Evolutionary conservation across 2,888 invertebrate species (phyloP).

Genomic region (Antitype chi): DNA sequence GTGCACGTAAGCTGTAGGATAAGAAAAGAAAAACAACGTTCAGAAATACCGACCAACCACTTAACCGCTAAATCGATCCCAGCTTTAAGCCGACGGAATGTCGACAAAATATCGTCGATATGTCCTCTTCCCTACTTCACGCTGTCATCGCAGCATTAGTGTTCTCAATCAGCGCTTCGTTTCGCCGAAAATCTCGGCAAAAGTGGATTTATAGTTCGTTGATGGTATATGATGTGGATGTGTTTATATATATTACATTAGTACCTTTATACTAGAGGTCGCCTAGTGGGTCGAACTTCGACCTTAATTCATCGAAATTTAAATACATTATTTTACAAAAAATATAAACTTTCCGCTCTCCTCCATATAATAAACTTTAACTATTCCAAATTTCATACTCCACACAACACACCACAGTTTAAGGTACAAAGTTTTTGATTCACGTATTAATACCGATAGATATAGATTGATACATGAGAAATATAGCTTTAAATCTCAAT

Average conservation of each 20-base stretch:
- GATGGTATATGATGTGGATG: background rate
- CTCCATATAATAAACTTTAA: too few relatives aligned
- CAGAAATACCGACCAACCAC: background rate
- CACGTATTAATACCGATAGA: too few relatives aligned
- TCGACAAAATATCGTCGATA: conserved; percentile 22
- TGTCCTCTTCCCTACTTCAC: conserved; percentile 1
- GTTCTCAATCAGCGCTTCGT: conserved; percentile 33
- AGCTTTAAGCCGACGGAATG: conserved; percentile 6
- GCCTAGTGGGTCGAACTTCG: too few relatives aligned
- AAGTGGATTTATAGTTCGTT: background rate
- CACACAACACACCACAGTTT: too few relatives aligned
- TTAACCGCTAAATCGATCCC: background rate
- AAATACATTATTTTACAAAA: too few relatives aligned
- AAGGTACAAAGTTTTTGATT: too few relatives aligned
- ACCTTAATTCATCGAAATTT: too few relatives aligned
- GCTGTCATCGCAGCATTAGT: conserved; percentile 22
- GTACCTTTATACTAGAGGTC: too few relatives aligned
- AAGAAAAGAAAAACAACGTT: background rate
- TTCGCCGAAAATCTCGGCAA: conserved; percentile 8
- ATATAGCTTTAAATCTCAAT: background rate
- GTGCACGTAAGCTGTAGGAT: background rate
- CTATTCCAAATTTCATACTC: too few relatives aligned
- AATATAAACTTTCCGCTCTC: too few relatives aligned
- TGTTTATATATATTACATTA: background rate
- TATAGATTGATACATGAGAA: background rate